Percentiles rank a stretch among this genome's conserved stretches.
Evolutionary conservation across 2,113 vertebrate genomes (phyloP).

Genomic region (Tachycineta bicolor): DNA sequence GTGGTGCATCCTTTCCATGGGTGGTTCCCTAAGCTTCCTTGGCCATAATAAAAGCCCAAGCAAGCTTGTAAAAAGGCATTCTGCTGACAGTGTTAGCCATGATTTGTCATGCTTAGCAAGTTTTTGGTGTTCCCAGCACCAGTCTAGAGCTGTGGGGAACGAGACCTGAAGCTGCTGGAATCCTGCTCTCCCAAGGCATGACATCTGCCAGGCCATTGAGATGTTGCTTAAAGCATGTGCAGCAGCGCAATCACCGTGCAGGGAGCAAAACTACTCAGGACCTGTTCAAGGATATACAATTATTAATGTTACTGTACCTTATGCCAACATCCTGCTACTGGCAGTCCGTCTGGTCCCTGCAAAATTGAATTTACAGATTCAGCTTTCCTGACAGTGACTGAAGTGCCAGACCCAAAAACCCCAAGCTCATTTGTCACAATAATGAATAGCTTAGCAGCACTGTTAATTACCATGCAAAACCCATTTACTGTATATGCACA

Average conservation of each 20-base stretch:
- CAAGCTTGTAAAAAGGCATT: background rate
- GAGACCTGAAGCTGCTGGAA: background rate
- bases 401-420: background rate
- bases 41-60: background rate
- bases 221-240: background rate
- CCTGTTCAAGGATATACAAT: background rate
- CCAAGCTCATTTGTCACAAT: background rate
- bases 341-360: constrained; percentile 92
- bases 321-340: constrained; percentile 96
- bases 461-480: background rate
- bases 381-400: background rate
- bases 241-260: background rate
- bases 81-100: background rate
- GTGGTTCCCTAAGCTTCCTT: background rate
- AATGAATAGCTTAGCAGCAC: background rate
- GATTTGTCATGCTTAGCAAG: background rate
- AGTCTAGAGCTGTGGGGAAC: background rate
- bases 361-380: constrained; percentile 22
- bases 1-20: fast-evolving
- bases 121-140: background rate
- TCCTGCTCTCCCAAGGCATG: background rate
- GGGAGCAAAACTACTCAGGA: background rate
- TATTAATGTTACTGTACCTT: constrained; percentile 78
- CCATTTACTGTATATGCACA: background rate
- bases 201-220: background rate